Evolutionary conservation across 1,140 invertebrate genomes (phyloP), one percentile per base, ranked within the genome.

Genomic region (Platorchestia sp.): DNA sequence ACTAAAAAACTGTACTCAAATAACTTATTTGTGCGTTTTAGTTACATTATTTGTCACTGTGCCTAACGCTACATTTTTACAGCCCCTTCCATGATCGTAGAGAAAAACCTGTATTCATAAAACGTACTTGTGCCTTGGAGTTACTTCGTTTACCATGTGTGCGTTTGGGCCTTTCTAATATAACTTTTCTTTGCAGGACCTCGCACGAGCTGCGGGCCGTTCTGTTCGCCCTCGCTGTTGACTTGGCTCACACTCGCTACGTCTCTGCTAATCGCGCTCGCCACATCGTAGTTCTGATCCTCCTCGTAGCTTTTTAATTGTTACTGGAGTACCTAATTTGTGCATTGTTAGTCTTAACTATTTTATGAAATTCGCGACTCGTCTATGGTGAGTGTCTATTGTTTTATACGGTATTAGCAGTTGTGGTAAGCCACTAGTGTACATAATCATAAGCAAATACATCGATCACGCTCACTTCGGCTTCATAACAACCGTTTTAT

Each of bases 291-390:
- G 87, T 36, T 44, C 41, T 27, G 43, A 3, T 16, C 10, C n/a
- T 42, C 10, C 43, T 44, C 87, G 43, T 42, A 89, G 43, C n/a
- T 42, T 41, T 89, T 27, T 14, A 41, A 44, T 89, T 89, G 87
- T 89, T 89, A 89, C 87, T 89, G 27, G 36, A 89, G 87, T 89
- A 89, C 87, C 87, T 89, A 42, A 89, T 89, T 16, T 89, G 87
- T 89, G 87, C 87, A 89, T 89, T 89, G 43, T 89, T 89, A 44
- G 59, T 75, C 59, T 75, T 75, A 75, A 75, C 59, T 75, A 75
- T 75, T 75, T 75, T 75, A 75, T 75, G 59, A 75, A 75, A 10
- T 36, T 27, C 36, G 59, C 59, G 59, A 75, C 59, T 75, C 59
- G 59, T 36, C 59, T 36, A 36, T 75, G 14, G 59, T 75, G 59